Conservation (phyloP, 2,797 vertebrate genomes). For the Sebastes umbrosus region DNA sequence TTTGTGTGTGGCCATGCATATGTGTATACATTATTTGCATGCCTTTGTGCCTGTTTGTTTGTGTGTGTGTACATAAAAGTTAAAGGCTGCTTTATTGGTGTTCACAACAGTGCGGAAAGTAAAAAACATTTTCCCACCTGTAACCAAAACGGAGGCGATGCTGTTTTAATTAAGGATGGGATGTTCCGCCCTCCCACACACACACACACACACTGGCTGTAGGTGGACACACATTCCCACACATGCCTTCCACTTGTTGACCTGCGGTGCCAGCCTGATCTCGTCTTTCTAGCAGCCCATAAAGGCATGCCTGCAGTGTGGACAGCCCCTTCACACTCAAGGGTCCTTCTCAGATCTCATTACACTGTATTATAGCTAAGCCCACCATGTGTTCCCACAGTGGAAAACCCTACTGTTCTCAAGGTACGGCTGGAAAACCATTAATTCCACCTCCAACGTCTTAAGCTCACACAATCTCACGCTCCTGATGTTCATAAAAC, state of each 20-base stretch:
- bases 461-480: slow-evolving; percentile 4
- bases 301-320: slow-evolving; percentile 54
- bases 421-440: slow-evolving; percentile 51
- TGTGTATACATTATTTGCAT: slow-evolving; percentile 26
- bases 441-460: slow-evolving; percentile 50
- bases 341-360: slow-evolving; percentile 69
- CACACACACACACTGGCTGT: slow-evolving; percentile 40
- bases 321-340: slow-evolving; percentile 65
- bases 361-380: slow-evolving; percentile 58
- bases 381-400: slow-evolving; percentile 62
- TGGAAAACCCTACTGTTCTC: slow-evolving; percentile 62
- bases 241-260: slow-evolving; percentile 57
- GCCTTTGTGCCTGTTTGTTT: slow-evolving; percentile 9
- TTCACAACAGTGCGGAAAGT: slow-evolving; percentile 53
- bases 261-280: slow-evolving; percentile 51
- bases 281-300: slow-evolving; percentile 72
- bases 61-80: slow-evolving; percentile 46
- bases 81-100: slow-evolving; percentile 47
- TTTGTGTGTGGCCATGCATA: slow-evolving; percentile 8
- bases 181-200: slow-evolving; percentile 28
- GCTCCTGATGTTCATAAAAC: slow-evolving; percentile 47
- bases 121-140: slow-evolving; percentile 57
- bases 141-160: slow-evolving; percentile 35
- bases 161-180: slow-evolving; percentile 54
- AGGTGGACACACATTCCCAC: slow-evolving; percentile 27